Evolutionary conservation across 2,888 invertebrate species (phyloP), one percentile per base, ranked within the genome.

Genomic region (Drosophila conformis): DNA sequence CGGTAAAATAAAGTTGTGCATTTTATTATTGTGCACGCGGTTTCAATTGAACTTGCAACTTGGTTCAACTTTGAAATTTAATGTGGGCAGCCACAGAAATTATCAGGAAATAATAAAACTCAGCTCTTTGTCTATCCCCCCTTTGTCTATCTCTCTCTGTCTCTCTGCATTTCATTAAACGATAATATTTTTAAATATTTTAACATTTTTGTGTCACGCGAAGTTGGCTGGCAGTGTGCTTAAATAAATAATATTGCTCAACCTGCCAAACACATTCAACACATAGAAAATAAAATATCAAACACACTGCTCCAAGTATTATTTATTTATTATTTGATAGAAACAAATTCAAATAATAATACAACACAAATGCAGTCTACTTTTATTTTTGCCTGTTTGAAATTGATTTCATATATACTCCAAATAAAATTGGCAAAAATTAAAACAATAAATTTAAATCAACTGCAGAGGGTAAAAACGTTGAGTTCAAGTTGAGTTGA

Each of bases 121-220:
- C 31, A 38, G 11, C 25, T 35, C 21, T 3, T 21, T 57, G 15
- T 7, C 33, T 54, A 13, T 7, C 13, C 25, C 33, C 18, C 10
- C n/a, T 18, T 3, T n/a, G 11, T n/a, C n/a, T 21, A n/a, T 33
- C 13, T 7, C 18, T 8, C n/a, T 8, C 8, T n/a, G 27, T 21
- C 29, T 42, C 25, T 48, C 10, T 51, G 21, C 21, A 21, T 18
- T 29, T 35, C 48, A 21, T 38, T 31, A 42, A 15, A 52, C 58
- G 31, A 65, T 54, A 57, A 53, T 58, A 33, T 58, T 64, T 72
- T 56, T 71, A 59, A 76, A 80, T 80, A 80, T 69, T 80, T 76
- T 4, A 72, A 64, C 56, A 76, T 57, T 80, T 83, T 69, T 80
- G 62, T 69, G 81, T 76, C 81, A 80, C 80, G 84, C 80, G 80